Base-by-base conservation (phyloP, 2,888 invertebrate species). In the Schrankia costaestrigalis region DNA sequence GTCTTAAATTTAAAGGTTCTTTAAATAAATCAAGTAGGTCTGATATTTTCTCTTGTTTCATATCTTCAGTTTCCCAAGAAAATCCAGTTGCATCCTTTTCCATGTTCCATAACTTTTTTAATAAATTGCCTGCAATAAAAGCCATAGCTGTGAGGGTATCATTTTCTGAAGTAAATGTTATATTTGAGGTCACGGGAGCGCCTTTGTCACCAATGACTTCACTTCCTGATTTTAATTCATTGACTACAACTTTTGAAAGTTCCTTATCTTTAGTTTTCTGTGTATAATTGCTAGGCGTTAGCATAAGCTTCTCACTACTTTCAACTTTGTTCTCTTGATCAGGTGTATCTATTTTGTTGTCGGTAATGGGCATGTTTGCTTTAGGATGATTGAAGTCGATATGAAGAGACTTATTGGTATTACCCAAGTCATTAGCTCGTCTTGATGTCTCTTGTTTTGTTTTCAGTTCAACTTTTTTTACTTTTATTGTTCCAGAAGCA, bases 21-120 rank as follows among this genome's bases (percentile, higher is more conserved):
- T 81, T 81, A 31, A 87, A 87, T 13, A 87, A 54, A 3, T 83
- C 80, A 1, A 87, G 37, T 18, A 87, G 58, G 31, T 82, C 78
- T 2, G 71, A 51, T 35, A 86, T 76, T 54, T 82, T 87, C 27
- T 81, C 71, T 35, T 81, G 78, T 57, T 82, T 84, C 7, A 83
- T 36, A 9, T 49, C 42, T 39, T 86, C 82, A 3, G 69, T 71
- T 60, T 83, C 81, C 14, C 63, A 46, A 0, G 78, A 71, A 24
- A 73, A 70, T 10, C 65, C 70, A 19, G 46, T 60, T 1, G 59
- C 43, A 33, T 77, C 78, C 51, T 77, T 80, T 56, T 85, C 82
- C 60, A 87, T 77, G 36, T 78, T 73, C 86, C 86, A 87, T 15
- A 87, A 46, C 49, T 80, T 80, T 43, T 80, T 84, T n/a, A 87